Conservation (phyloP, 2,797 vertebrate species). For the Orientallactaga sibirica region DNA sequence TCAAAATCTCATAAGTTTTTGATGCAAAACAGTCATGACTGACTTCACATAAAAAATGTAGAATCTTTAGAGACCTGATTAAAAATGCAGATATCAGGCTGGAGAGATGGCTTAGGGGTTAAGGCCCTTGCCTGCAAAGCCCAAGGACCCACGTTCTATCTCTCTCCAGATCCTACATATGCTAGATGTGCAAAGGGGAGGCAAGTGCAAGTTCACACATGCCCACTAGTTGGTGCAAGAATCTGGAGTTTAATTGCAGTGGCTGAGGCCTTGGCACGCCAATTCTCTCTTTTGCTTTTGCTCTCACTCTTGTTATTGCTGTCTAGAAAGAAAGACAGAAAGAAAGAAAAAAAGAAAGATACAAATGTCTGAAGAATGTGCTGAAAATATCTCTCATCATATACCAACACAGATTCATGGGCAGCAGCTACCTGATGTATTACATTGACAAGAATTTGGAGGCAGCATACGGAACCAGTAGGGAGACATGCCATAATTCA, state of each 20-base stretch:
- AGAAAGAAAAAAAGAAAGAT: too few relatives aligned
- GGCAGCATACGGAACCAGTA: background rate
- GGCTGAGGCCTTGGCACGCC: too few relatives aligned
- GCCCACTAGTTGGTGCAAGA: too few relatives aligned
- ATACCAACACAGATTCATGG: background rate
- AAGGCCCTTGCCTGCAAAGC: background rate
- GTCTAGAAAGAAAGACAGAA: too few relatives aligned
- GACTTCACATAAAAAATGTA: background rate
- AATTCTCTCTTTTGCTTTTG: too few relatives aligned
- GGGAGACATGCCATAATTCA: background rate
- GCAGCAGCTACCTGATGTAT: background rate
- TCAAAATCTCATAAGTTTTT: background rate
- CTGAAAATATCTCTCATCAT: slow-evolving; percentile 12
- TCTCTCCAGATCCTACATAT: too few relatives aligned
- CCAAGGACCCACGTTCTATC: too few relatives aligned
- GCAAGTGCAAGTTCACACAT: too few relatives aligned
- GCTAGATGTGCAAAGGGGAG: too few relatives aligned
- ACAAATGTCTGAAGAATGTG: background rate
- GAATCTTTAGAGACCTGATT: background rate
- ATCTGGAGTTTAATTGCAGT: too few relatives aligned
- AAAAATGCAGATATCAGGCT: background rate
- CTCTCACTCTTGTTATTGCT: too few relatives aligned
- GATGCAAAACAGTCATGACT: background rate
- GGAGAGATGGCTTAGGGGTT: background rate
- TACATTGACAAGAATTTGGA: slow-evolving; percentile 14